Conservation (phyloP, 2,888 invertebrate genomes). For the Dolichomitus sp. region DNA sequence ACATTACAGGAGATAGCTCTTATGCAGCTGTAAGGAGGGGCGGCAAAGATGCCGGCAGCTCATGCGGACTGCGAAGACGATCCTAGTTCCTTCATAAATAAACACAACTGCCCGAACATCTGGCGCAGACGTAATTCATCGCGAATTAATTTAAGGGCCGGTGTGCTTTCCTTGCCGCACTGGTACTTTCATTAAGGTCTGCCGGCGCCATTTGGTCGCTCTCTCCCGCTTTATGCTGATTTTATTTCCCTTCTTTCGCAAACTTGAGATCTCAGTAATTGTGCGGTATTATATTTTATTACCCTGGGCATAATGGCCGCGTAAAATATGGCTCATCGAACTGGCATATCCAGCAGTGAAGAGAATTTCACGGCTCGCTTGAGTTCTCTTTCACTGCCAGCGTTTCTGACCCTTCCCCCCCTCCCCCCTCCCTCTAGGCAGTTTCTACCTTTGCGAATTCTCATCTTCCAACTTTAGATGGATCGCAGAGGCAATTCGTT, state of each 20-base stretch:
- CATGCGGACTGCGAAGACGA: slow-evolving; percentile 77
- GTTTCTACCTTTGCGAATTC: slow-evolving; percentile 11
- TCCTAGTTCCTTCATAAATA: slow-evolving; percentile 85
- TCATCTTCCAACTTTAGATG: slow-evolving; percentile 47
- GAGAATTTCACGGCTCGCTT: slow-evolving; percentile 74
- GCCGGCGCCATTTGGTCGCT: slow-evolving; percentile 84
- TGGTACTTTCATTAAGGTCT: slow-evolving; percentile 86
- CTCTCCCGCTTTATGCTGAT: slow-evolving; percentile 83
- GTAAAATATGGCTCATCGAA: slow-evolving; percentile 83
- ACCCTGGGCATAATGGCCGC: slow-evolving; percentile 80
- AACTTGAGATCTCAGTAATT: slow-evolving; percentile 84
- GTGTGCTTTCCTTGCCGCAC: slow-evolving; percentile 76
- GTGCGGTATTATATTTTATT: slow-evolving; percentile 83
- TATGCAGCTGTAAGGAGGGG: slow-evolving; percentile 14
- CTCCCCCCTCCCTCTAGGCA: not conserved
- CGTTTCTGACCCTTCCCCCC: slow-evolving; percentile 26
- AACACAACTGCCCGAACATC: slow-evolving; percentile 86
- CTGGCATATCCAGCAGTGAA: slow-evolving; percentile 71
- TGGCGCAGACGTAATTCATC: slow-evolving; percentile 86
- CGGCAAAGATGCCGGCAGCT: slow-evolving; percentile 24
- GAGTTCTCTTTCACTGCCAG: slow-evolving; percentile 48
- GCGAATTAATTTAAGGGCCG: slow-evolving; percentile 86
- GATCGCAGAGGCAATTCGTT: slow-evolving; percentile 37
- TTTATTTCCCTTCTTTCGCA: slow-evolving; percentile 85
- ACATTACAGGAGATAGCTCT: slow-evolving; percentile 40